Conservation (phyloP, 2,797 vertebrate genomes). For the Xenopus petersii region DNA sequence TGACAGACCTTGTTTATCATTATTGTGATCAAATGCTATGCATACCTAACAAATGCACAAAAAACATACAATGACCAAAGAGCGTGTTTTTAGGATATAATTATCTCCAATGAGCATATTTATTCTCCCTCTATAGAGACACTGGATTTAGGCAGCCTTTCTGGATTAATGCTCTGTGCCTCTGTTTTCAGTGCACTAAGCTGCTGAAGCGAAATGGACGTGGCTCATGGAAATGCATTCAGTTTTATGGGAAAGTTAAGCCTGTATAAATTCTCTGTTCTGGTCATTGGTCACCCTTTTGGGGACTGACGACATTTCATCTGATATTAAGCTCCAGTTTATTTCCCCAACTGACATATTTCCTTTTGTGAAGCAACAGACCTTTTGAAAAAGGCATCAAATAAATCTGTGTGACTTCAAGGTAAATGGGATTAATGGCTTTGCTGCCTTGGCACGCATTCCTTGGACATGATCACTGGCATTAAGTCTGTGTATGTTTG, state of each 20-base stretch:
- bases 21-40: too few species aligned
- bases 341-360: slow-evolving; percentile 4
- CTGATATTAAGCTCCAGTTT: not conserved
- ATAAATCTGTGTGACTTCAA: slow-evolving; percentile 6
- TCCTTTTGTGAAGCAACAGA: not conserved
- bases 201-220: not conserved
- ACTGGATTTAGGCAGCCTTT: too few species aligned
- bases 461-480: not conserved
- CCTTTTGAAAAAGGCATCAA: not conserved
- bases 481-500: not conserved
- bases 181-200: not conserved
- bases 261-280: not conserved
- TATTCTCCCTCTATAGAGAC: too few species aligned
- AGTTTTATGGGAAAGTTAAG: slow-evolving; percentile 4
- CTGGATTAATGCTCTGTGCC: slow-evolving; percentile 5
- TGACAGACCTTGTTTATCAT: too few species aligned
- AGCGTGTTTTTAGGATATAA: too few species aligned
- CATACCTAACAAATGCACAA: too few species aligned
- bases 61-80: too few species aligned
- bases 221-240: too few species aligned
- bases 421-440: slow-evolving; percentile 16
- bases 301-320: not conserved
- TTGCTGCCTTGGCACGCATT: not conserved
- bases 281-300: slow-evolving; percentile 12
- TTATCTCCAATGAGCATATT: too few species aligned